Conservation (phyloP, 1,140 invertebrate species). For the Zaprionus nigranus region DNA sequence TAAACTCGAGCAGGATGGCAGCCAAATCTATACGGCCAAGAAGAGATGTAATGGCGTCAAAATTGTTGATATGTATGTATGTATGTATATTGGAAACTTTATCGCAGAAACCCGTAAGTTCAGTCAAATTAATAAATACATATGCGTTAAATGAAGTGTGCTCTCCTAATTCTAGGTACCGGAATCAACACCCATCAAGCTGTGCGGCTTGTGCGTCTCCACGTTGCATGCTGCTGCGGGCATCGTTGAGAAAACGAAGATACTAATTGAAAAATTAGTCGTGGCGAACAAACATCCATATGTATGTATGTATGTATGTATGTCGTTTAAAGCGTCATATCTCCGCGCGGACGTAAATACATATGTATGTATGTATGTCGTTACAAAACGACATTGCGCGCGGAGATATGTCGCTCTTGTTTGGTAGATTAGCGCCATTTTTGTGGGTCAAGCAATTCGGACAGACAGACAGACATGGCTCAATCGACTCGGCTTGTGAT, state of each 20-base stretch:
- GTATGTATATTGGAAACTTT: conserved; percentile 45
- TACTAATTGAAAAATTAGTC: conserved; percentile 25
- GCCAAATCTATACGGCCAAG: conserved; percentile 21
- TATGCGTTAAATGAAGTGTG: background rate
- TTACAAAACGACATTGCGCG: no score
- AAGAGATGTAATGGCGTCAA: conserved; percentile 42
- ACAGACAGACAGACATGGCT: no score
- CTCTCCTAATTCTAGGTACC: conserved; percentile 37
- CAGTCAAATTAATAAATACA: conserved; percentile 12
- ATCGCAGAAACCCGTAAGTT: conserved; percentile 51
- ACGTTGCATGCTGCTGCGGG: conserved; percentile 23
- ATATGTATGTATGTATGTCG: no score
- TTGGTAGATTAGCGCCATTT: no score
- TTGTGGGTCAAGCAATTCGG: no score
- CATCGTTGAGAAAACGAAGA: conserved; percentile 15
- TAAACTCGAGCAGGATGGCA: conserved; percentile 16
- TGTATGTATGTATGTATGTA: no score
- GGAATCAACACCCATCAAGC: conserved; percentile 9
- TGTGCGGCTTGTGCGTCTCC: conserved; percentile 52
- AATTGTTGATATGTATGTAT: no score
- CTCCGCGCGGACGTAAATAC: no score
- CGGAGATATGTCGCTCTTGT: no score
- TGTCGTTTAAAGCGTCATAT: no score
- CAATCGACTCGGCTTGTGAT: no score
- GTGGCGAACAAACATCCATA: no score